Percentiles rank a stretch among this genome's conserved stretches.
phyloP scores from a whole-genome alignment of 2,113 vertebrate species.

The Ranitomeya imitator region DNA sequence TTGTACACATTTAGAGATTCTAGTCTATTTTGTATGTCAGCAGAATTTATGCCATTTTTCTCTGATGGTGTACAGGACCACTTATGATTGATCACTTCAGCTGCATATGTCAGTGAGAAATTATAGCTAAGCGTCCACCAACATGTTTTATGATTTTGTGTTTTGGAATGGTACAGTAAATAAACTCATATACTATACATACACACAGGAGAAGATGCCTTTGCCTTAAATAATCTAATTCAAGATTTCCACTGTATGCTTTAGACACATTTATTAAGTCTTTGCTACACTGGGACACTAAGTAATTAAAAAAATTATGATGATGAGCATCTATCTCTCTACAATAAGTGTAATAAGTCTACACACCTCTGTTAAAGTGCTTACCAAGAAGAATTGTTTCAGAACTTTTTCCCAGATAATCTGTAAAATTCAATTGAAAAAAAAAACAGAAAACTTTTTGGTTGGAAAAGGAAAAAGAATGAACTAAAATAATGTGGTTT shows the following conservation, averaged over 20 bases:
- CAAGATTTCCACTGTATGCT: not conserved
- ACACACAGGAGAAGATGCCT: not conserved
- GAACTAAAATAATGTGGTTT: too few relatives aligned
- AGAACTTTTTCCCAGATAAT: too few relatives aligned
- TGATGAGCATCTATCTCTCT: too few relatives aligned
- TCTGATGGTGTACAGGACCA: not conserved
- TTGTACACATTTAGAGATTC: conserved; percentile 5
- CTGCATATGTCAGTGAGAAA: not conserved
- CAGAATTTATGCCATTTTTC: not conserved
- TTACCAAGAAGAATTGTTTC: too few relatives aligned
- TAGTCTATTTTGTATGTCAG: conserved; percentile 40
- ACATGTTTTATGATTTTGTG: not conserved
- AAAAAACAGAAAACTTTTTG: too few relatives aligned
- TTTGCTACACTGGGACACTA: not conserved
- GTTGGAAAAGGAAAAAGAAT: too few relatives aligned
- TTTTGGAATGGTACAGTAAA: not conserved
- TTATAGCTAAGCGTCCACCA: not conserved
- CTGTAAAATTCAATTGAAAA: too few relatives aligned
- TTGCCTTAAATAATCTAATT: not conserved
- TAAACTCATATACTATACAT: not conserved
- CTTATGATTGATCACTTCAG: conserved; percentile 26
- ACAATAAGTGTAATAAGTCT: too few relatives aligned
- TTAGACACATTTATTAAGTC: not conserved
- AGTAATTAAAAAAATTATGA: too few relatives aligned
- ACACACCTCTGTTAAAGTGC: too few relatives aligned